These are phyloP conservation scores for Buathra laborator DNA, from an alignment of 2,888 invertebrate genomes.

Conservation along the genomic window DNA sequence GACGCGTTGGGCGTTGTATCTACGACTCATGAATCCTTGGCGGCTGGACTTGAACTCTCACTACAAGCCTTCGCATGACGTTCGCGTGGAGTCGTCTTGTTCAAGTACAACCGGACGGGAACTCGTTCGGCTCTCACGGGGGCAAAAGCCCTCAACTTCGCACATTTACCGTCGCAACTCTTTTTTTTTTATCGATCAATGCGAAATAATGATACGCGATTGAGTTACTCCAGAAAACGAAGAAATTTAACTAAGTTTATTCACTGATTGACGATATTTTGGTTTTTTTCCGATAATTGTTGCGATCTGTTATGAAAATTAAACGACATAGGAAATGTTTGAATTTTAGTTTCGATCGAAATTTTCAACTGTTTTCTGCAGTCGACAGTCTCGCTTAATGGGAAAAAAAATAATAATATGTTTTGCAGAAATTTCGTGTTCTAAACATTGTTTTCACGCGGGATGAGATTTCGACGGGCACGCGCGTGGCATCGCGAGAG, in stretches of 20 bases:
- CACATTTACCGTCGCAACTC: neutral
- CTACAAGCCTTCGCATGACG: slow-evolving; percentile 49
- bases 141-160: slow-evolving; percentile 41
- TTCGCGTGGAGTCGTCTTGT: slow-evolving; percentile 65
- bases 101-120: slow-evolving; percentile 73
- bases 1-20: slow-evolving; percentile 39
- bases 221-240: neutral
- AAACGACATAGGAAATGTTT: too few relatives aligned
- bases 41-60: slow-evolving; percentile 65
- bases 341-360: too few relatives aligned
- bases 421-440: too few relatives aligned
- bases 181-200: neutral
- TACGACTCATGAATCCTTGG: slow-evolving; percentile 31
- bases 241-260: neutral
- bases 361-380: too few relatives aligned
- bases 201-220: neutral
- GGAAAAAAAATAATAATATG: too few relatives aligned
- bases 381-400: too few relatives aligned
- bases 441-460: too few relatives aligned
- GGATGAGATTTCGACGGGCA: too few relatives aligned
- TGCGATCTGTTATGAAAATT: neutral
- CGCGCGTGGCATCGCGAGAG: too few relatives aligned
- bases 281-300: too few relatives aligned
- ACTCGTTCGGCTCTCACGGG: slow-evolving; percentile 69
- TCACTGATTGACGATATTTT: too few relatives aligned